A percentile compares a stretch with the other conserved stretches of the same genome.
Conservation (phyloP, 2,797 vertebrate genomes). For the Mus minutoides region DNA sequence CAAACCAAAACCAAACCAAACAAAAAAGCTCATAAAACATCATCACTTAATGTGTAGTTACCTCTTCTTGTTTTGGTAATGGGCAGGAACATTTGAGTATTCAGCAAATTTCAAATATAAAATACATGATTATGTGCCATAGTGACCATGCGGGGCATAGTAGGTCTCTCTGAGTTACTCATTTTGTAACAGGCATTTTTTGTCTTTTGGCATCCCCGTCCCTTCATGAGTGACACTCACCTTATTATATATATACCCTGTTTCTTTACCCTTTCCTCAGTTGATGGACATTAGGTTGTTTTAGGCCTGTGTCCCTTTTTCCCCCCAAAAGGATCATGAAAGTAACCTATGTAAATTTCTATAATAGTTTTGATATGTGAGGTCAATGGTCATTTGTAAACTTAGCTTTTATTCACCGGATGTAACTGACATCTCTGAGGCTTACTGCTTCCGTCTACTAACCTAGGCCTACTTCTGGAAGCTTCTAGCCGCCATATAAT, state of each 20-base stretch:
- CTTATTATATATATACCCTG: not conserved
- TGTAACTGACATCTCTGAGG: no score
- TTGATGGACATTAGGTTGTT: not conserved
- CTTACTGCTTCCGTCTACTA: no score
- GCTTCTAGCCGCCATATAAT: no score
- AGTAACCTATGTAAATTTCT: conserved; percentile 14
- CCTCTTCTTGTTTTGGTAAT: not conserved
- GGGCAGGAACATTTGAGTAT: not conserved
- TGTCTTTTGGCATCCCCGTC: not conserved
- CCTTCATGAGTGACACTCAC: not conserved
- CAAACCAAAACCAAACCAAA: no score
- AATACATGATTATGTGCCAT: not conserved
- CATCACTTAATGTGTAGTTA: not conserved
- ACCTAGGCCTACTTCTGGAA: no score
- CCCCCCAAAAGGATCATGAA: not conserved
- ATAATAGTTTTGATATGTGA: not conserved
- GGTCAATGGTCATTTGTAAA: not conserved
- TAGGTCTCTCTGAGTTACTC: not conserved
- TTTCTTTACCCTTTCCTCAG: not conserved
- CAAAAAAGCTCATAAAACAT: not conserved
- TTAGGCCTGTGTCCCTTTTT: not conserved
- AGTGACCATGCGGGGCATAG: not conserved
- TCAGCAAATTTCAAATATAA: conserved; percentile 13
- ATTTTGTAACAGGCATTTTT: not conserved
- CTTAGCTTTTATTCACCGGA: no score